Conservation (phyloP, 2,113 vertebrate genomes). For the Platysteira castanea region DNA sequence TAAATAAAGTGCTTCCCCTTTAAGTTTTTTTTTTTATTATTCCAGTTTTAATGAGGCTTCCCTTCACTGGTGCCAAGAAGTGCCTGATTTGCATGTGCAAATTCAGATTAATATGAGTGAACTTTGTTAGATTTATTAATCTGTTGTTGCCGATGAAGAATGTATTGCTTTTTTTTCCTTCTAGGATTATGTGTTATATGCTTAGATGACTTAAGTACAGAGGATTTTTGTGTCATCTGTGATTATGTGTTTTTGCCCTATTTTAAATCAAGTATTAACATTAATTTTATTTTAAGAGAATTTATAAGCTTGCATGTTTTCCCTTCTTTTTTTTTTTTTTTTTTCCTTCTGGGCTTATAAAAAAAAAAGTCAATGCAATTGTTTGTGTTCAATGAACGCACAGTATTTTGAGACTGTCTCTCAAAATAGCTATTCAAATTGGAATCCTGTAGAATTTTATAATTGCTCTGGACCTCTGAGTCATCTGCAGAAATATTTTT, state of each 20-base stretch:
- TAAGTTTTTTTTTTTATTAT: neutral
- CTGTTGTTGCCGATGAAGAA: neutral
- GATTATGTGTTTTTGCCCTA: neutral
- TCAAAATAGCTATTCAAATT: neutral
- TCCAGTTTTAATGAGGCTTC: neutral
- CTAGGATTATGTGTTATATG: neutral
- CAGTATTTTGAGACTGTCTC: neutral
- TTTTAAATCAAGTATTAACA: neutral
- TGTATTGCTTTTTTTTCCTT: neutral
- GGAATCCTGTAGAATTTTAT: neutral
- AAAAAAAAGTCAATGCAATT: neutral
- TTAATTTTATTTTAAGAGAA: neutral
- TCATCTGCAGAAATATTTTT: constrained; percentile 43
- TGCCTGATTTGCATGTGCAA: neutral
- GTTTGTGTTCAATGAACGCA: neutral
- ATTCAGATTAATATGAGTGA: neutral
- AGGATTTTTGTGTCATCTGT: neutral
- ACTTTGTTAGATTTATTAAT: neutral
- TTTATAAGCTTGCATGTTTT: neutral
- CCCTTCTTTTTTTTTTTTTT: neutral
- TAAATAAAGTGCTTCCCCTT: neutral
- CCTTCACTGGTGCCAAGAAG: neutral
- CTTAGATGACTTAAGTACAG: neutral
- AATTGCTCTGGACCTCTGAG: constrained; percentile 53
- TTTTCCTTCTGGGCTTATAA: neutral